Evolutionary conservation across 2,797 vertebrate genomes (phyloP).

Genomic region (Columba guinea): DNA sequence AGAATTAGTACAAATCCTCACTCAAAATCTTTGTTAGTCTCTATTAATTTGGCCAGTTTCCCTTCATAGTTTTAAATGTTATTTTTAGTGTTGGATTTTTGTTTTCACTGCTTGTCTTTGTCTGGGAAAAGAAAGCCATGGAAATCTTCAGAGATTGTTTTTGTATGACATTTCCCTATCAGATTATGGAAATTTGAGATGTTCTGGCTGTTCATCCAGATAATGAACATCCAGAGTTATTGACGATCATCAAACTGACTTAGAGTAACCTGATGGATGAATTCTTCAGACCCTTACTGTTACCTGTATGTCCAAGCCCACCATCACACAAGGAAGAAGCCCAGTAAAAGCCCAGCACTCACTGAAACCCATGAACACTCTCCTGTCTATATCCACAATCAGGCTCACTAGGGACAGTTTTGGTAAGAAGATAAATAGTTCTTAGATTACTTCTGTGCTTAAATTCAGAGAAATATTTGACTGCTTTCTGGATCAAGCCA

Average conservation of each 20-base stretch:
- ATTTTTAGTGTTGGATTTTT: neutral
- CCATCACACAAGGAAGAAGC: neutral
- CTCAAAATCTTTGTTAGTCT: neutral
- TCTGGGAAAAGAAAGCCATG: neutral
- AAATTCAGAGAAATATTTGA: neutral
- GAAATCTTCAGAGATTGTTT: neutral
- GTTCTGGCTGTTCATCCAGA: neutral
- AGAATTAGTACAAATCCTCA: neutral
- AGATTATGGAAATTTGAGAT: neutral
- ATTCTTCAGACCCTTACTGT: neutral
- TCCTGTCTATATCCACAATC: neutral
- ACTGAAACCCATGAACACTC: neutral
- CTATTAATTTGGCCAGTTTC: neutral
- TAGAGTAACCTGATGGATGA: neutral
- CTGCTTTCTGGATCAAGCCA: neutral
- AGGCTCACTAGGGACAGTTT: neutral
- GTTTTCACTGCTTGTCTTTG: neutral
- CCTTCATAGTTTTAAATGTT: neutral
- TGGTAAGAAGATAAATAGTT: neutral
- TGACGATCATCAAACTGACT: neutral
- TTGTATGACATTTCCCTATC: neutral
- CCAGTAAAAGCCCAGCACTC: neutral
- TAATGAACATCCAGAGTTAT: neutral
- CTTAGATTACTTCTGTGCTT: neutral
- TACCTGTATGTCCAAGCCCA: neutral